phyloP scores from a whole-genome alignment of 2,797 vertebrate species.

The Alauda arvensis region DNA sequence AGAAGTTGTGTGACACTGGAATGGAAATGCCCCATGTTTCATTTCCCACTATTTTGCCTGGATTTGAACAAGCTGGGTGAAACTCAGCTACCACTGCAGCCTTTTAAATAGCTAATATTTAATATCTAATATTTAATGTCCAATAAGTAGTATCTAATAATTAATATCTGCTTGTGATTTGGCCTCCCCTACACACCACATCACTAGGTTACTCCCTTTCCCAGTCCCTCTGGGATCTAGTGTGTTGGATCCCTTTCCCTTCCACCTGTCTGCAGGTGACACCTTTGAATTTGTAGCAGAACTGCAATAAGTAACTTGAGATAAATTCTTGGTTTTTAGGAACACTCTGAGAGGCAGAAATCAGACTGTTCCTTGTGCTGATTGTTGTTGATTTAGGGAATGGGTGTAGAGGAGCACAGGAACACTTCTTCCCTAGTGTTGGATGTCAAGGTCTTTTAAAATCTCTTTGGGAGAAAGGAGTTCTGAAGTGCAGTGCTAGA shows the following conservation, averaged over 20 bases:
- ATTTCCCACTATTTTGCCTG: not conserved
- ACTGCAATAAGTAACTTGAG: not conserved
- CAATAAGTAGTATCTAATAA: not conserved
- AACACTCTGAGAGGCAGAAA: not conserved
- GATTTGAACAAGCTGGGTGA: not conserved
- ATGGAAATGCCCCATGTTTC: not conserved
- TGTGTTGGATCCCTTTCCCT: not conserved
- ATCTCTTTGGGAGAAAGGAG: not conserved
- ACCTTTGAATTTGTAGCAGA: not conserved
- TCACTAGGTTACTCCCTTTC: not conserved
- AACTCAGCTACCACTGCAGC: not conserved
- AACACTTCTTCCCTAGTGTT: not conserved
- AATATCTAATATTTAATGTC: not conserved
- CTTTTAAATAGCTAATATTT: not conserved
- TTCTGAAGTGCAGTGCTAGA: not conserved
- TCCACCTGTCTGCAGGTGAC: not conserved
- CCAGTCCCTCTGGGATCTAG: not conserved
- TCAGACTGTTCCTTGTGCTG: not conserved
- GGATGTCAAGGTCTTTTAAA: not conserved
- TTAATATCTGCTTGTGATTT: not conserved
- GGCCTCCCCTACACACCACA: not conserved
- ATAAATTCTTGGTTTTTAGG: not conserved
- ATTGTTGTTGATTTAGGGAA: not conserved
- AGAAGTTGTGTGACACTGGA: not conserved
- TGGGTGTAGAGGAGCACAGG: not conserved